Conservation (phyloP, 2,113 vertebrate genomes). For the Triplophysa tibetana region DNA sequence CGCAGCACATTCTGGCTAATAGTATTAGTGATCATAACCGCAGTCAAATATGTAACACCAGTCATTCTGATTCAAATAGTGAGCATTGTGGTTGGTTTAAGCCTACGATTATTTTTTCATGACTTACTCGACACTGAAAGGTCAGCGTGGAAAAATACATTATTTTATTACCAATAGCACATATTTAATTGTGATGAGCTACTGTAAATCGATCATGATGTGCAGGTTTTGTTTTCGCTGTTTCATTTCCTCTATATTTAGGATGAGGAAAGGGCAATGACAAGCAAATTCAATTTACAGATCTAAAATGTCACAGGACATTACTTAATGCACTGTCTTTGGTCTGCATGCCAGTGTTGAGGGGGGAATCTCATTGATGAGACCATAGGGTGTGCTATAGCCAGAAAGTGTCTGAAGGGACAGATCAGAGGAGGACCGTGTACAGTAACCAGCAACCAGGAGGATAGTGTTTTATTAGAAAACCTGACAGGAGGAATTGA, state of each 20-base stretch:
- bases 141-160: not conserved
- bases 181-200: slow-evolving; percentile 31
- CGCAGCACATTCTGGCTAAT: not conserved
- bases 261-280: slow-evolving; percentile 42
- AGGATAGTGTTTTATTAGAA: slow-evolving; percentile 48
- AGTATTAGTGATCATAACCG: not conserved
- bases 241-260: slow-evolving; percentile 30
- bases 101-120: not conserved
- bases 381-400: not conserved
- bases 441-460: slow-evolving; percentile 35
- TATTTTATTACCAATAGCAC: slow-evolving; percentile 24
- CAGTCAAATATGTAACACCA: not conserved
- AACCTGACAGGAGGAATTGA: slow-evolving; percentile 51
- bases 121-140: slow-evolving; percentile 12
- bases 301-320: slow-evolving; percentile 53
- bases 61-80: not conserved
- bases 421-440: not conserved
- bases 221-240: not conserved
- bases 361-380: not conserved
- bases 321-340: slow-evolving; percentile 47
- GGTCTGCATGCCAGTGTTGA: slow-evolving; percentile 21
- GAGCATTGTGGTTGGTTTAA: not conserved
- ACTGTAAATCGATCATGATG: slow-evolving; percentile 37
- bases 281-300: slow-evolving; percentile 47
- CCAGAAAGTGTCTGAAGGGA: not conserved